Evolutionary conservation across 2,888 invertebrate species (phyloP).

Genomic region (Serripes groenlandicus): DNA sequence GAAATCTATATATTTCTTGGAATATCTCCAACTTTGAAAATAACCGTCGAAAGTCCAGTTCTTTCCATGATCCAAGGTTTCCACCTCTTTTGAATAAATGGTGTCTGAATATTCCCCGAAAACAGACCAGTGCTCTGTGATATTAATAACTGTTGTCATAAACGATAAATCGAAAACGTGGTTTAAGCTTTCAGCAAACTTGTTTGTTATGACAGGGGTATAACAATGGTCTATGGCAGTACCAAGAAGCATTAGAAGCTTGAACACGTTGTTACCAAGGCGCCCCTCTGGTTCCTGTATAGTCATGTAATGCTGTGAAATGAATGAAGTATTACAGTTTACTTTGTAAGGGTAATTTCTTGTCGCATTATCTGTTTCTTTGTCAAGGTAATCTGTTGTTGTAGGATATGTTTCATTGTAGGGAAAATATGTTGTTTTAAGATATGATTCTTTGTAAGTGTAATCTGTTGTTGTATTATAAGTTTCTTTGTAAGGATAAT

Average conservation of each 20-base stretch:
- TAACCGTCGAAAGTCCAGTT: constrained; percentile 4
- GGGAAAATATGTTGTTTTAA: too few relatives aligned
- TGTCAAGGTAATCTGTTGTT: too few relatives aligned
- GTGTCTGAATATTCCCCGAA: neutral
- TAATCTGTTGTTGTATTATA: too few relatives aligned
- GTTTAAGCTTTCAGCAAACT: neutral
- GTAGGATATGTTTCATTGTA: too few relatives aligned
- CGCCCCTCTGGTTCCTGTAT: neutral
- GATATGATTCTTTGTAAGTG: too few relatives aligned
- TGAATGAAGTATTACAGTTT: too few relatives aligned
- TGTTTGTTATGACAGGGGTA: neutral
- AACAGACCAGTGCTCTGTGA: neutral
- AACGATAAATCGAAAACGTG: constrained; percentile 1
- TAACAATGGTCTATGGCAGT: neutral
- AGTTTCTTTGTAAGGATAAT: too few relatives aligned
- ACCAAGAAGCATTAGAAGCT: neutral
- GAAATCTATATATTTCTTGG: neutral
- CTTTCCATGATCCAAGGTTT: neutral
- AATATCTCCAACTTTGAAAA: constrained; percentile 12
- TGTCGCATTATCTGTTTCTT: too few relatives aligned
- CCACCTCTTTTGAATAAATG: neutral
- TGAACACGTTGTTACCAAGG: neutral
- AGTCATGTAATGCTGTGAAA: neutral
- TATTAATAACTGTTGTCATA: neutral
- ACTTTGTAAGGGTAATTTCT: too few relatives aligned